Evolutionary conservation across 2,113 vertebrate genomes (phyloP), one percentile per base, ranked within the genome.

Genomic region (Oncorhynchus gorbuscha): DNA sequence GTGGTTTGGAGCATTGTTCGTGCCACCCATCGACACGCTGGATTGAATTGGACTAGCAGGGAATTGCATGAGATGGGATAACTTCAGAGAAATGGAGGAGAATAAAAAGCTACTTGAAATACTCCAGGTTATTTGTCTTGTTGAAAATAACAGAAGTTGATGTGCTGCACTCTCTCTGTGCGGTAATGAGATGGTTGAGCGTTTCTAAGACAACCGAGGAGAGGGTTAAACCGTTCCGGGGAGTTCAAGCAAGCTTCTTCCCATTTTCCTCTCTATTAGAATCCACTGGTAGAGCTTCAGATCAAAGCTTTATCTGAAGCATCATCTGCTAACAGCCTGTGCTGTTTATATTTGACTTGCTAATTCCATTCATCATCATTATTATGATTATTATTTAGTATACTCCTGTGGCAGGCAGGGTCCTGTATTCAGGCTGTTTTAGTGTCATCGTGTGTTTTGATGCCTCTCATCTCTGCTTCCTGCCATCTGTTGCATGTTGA

Each of bases 331-430:
- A 86, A 84, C 91, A 93, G 93, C 90, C 91, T 91, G 90, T 91
- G 16, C 51, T 55, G 91, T 93, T 91, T 91, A 93, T 93, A 94
- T 95, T 94, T 94, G 93, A 94, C 94, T 95, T 94, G 94, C 94
- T 94, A 94, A 95, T 95, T 55, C 39, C 39, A 49, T 5, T 45
- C 80, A 48, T 75, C 55, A 59, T 74, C 9, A 66, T 69, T 75
- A 76, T 26, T n/a, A 67, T 16, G 13, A 32, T 67, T 67, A 67
- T 67, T 58, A 45, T 75, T 75, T 75, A 51, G 69, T 49, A 58
- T 61, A 28, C 26, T 67, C 24, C 24, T 30, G 24, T 28, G 4
- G n/a, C 62, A 73, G 30, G 74, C 69, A 76, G 76, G 51, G 59
- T 61, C 8, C 79, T 77, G 75, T 70, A 67, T 67, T 28, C 26